Base-by-base conservation (phyloP, 2,888 invertebrate genomes). In the Caenorhabditis japonica region DNA sequence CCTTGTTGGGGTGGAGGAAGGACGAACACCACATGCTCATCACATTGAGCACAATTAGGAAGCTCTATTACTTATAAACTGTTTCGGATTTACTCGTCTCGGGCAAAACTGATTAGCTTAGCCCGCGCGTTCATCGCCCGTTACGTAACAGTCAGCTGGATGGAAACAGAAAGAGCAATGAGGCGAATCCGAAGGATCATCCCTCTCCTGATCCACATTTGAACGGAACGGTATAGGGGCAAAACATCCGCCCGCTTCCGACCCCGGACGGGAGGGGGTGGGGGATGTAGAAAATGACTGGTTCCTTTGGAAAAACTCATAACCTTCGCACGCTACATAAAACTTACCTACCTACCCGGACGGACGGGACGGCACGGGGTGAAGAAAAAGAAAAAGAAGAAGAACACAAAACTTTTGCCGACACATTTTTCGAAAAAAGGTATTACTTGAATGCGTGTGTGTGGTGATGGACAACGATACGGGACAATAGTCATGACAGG, bases 41-140 rank as follows among this genome's bases (percentile, higher is more conserved):
- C 55, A 55, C 49, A 64, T 55, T 64, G 61, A 52, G 39, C 61
- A 49, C 55, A 64, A 64, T 64, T 64, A 64, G 64, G 64, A 64
- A 64, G 64, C 64, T 64, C 64, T 55, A 64, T 64, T 64, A 64
- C 64, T 39, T 46, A n/a, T n/a, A 43, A 61, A 49, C 49, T 59
- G 49, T 59, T 39, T 49, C 39, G 58, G 49, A 41, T 51, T 62
- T 41, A 13, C 30, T 21, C 25, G 25, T 19, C 7, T 21, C 39
- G 38, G 39, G 27, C 17, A 36, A 19, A 38, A 5, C 33, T 21
- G 49, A 27, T 25, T 38, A 51, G 49, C 21, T 21, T 33, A 15
- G 46, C 4, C n/a, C 19, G 5, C 5, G 5, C 30, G 30, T 5
- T 17, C 27, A 38, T 21, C 3, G 21, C 23, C 34, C 8, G 52